Evolutionary conservation across 2,888 invertebrate genomes (phyloP), one percentile per base, ranked within the genome.

Genomic region (Syrista parreyssii): DNA sequence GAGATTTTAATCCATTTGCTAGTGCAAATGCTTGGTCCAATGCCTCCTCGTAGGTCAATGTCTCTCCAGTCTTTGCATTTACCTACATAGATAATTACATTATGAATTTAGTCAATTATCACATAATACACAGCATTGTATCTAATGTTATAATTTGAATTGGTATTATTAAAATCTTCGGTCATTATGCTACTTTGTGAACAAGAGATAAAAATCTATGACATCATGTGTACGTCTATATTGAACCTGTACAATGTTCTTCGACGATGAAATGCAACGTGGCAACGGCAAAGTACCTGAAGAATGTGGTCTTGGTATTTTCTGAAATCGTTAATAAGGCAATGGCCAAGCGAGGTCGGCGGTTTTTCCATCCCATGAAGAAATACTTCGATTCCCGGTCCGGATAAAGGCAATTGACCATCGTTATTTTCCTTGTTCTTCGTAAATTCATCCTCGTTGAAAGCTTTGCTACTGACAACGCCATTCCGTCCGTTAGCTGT

Each of bases 31-130:
- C 77, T 73, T 77, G 74, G 12, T 69, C 40, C 11, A 77, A 69
- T 74, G 74, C 40, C 23, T 77, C 74, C 74, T 77, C 55, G 74
- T 77, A 77, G 35, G 74, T 77, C 69, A 77, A 75, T 6, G 32
- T 74, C 33, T 77, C 77, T 6, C 77, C 77, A 77, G 74, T 77
- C 30, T 36, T 33, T 34, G 77, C 77, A 68, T 77, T 77, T 69
- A 77, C 69, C 77, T 77, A 40, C n/a, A 76, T 34, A 36, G 12
- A 32, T 23, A 33, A 72, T 72, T 73, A 34, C 15, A 9, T 0
- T 23, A 55, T 9, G 1, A 55, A 23, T 23, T 23, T 55, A 55
- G 23, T 55, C 1, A 55, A 9, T 55, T 55, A 55, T 55, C 23
- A 55, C 23, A 55, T 23, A 55, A 55, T 55, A 55, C 23, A 23